Conservation (phyloP, 2,113 vertebrate species). For the Lycaon pictus region DNA sequence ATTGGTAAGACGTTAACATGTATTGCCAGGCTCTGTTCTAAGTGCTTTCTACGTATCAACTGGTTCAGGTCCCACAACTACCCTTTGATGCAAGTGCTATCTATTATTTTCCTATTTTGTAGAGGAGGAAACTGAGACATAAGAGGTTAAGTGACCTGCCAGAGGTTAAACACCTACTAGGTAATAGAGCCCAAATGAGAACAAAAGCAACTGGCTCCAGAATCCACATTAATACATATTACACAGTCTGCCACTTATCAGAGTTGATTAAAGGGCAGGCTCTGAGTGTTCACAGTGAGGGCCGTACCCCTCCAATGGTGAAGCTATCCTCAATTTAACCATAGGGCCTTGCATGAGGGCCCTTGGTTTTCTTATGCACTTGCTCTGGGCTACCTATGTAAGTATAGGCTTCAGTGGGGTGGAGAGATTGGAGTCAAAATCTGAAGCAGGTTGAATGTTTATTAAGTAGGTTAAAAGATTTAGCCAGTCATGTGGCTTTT, state of each 20-base stretch:
- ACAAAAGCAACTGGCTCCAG: background rate
- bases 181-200: background rate
- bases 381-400: background rate
- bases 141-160: background rate
- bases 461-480: background rate
- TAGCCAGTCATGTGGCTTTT: background rate
- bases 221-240: background rate
- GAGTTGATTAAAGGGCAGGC: background rate
- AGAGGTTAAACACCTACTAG: background rate
- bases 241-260: background rate
- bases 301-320: too few relatives aligned
- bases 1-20: background rate
- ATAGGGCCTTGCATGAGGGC: background rate
- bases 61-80: background rate
- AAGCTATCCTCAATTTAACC: background rate
- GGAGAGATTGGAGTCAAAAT: background rate
- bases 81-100: background rate
- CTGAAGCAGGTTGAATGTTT: slow-evolving; percentile 36
- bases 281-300: background rate
- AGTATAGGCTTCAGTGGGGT: background rate
- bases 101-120: background rate
- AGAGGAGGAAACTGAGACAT: background rate
- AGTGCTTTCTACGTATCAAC: background rate
- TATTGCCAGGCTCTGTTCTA: background rate
- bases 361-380: background rate